Conservation (phyloP, 2,113 vertebrate species). For the Okapia johnstoni region DNA sequence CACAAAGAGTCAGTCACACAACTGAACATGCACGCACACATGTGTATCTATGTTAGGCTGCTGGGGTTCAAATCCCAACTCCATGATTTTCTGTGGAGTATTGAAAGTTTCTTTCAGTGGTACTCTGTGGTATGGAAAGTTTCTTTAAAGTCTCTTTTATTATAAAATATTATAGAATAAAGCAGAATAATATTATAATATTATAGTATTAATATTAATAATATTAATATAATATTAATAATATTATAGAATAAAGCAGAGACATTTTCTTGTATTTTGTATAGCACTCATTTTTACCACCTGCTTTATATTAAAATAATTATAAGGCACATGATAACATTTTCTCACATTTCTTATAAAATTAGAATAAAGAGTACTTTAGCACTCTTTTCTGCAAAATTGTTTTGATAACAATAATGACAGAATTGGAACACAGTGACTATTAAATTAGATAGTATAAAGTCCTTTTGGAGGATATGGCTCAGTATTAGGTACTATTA, state of each 20-base stretch:
- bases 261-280: neutral
- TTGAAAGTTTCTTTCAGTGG: too few relatives aligned
- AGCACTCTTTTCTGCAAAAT: neutral
- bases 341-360: constrained; percentile 14
- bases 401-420: neutral
- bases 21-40: neutral
- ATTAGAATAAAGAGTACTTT: neutral
- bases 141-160: neutral
- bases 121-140: neutral
- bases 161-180: too few relatives aligned
- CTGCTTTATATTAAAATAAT: neutral
- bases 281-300: neutral
- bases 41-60: neutral
- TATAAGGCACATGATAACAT: neutral
- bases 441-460: neutral
- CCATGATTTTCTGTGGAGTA: neutral
- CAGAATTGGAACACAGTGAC: neutral
- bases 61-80: neutral
- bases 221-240: too few relatives aligned
- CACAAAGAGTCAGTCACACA: neutral
- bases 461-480: neutral
- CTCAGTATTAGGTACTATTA: neutral
- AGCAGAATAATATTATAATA: too few relatives aligned
- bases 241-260: too few relatives aligned
- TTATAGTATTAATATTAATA: too few relatives aligned